A percentile compares a stretch with the other conserved stretches of the same genome.
Evolutionary conservation across 1,140 invertebrate genomes (phyloP).

Genomic region (Aphaenogaster ashmeadi): DNA sequence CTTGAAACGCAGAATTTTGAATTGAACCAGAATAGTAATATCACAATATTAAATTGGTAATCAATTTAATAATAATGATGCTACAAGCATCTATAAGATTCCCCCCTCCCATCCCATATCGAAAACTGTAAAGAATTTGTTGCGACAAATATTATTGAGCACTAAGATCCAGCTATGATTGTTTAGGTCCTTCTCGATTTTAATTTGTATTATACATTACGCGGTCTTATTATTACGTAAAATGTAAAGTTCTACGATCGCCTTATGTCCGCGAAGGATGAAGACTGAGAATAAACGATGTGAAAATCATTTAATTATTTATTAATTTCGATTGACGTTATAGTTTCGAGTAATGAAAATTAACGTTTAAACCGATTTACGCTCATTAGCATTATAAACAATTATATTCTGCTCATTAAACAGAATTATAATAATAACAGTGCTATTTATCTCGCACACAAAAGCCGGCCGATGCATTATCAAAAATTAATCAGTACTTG

Average conservation of each 20-base stretch:
- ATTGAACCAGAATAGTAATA: too few relatives aligned
- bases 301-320: constrained; percentile 19
- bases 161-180: too few relatives aligned
- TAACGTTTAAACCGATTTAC: constrained; percentile 24
- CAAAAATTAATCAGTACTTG: not conserved
- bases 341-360: constrained; percentile 20
- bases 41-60: too few relatives aligned
- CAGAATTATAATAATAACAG: not conserved
- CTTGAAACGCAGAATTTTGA: too few relatives aligned
- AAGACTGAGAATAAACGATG: not conserved
- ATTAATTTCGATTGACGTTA: not conserved
- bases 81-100: too few relatives aligned
- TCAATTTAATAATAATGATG: too few relatives aligned
- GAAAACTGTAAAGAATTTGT: too few relatives aligned
- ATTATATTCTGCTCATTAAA: constrained; percentile 8
- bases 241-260: not conserved
- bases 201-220: too few relatives aligned
- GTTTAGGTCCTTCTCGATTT: too few relatives aligned
- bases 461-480: not conserved
- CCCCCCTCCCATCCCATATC: too few relatives aligned
- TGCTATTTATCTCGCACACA: not conserved
- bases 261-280: not conserved
- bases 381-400: not conserved
- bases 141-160: too few relatives aligned
- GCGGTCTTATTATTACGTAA: too few relatives aligned